Conservation (phyloP, 2,888 invertebrate species). For the Tetropium fuscum region DNA sequence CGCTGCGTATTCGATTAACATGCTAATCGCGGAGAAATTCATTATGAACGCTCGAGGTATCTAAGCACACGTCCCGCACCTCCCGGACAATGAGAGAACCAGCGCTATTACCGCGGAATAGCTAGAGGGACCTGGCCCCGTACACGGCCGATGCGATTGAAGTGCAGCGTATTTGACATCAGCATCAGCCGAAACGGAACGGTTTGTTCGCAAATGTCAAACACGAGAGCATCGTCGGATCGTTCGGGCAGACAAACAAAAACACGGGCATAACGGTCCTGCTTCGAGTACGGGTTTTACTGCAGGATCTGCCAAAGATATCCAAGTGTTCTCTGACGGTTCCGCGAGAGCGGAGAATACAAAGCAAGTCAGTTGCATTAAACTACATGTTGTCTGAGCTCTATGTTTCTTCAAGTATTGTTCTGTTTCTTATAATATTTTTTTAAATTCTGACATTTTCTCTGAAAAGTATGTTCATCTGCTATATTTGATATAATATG, state of each 20-base stretch:
- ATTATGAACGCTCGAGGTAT: slow-evolving; percentile 31
- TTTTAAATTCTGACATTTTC: too few relatives aligned
- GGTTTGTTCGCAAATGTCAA: slow-evolving; percentile 36
- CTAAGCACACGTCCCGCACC: slow-evolving; percentile 12
- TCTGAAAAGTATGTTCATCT: too few relatives aligned
- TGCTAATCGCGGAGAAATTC: slow-evolving; percentile 34
- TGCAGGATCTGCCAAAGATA: slow-evolving; percentile 41
- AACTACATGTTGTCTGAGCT: too few relatives aligned
- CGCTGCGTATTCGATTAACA: slow-evolving; percentile 37
- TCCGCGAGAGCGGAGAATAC: slow-evolving; percentile 20
- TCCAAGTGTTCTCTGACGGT: slow-evolving; percentile 20
- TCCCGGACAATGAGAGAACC: slow-evolving; percentile 20
- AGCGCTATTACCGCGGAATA: slow-evolving; percentile 23
- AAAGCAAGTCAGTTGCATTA: slow-evolving; percentile 1
- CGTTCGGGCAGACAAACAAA: slow-evolving; percentile 37
- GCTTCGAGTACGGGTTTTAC: slow-evolving; percentile 34
- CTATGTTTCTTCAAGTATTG: too few relatives aligned
- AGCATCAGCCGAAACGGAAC: slow-evolving; percentile 23
- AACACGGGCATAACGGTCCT: slow-evolving; percentile 39
- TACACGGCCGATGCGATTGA: slow-evolving; percentile 27
- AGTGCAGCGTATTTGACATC: slow-evolving; percentile 11
- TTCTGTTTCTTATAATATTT: too few relatives aligned
- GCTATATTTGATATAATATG: too few relatives aligned
- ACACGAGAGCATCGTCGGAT: slow-evolving; percentile 33
- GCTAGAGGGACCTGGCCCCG: slow-evolving; percentile 8